Conservation (phyloP, 2,797 vertebrate species). For the Pitangus sulphuratus region DNA sequence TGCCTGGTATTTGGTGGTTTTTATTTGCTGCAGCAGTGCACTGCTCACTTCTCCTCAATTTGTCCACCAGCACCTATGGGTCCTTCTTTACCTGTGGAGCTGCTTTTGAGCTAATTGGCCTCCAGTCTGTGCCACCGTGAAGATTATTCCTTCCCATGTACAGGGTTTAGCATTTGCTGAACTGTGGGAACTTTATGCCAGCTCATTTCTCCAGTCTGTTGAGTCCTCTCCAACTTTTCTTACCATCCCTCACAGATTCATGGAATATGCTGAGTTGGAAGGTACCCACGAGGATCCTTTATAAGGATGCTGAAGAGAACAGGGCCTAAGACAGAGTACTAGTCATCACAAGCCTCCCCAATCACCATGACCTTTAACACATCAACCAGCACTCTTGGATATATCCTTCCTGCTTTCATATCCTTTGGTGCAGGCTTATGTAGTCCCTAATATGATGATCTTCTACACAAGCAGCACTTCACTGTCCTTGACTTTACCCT, state of each 20-base stretch:
- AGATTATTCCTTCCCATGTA: not conserved
- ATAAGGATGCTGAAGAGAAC: not conserved
- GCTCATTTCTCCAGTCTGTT: not conserved
- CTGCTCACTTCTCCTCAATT: not conserved
- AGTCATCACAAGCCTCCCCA: not conserved
- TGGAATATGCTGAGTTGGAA: not conserved
- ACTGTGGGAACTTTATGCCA: not conserved
- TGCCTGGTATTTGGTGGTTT: not conserved
- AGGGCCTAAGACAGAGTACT: not conserved
- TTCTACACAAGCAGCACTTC: not conserved
- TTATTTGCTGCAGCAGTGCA: not conserved
- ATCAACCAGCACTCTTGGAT: not conserved
- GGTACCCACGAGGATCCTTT: not conserved
- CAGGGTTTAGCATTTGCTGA: not conserved
- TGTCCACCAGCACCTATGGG: not conserved
- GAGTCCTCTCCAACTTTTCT: not conserved
- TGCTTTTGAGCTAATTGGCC: not conserved
- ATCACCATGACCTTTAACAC: not conserved
- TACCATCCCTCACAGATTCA: not conserved
- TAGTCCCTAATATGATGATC: not conserved
- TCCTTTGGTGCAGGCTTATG: not conserved
- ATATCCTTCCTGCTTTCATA: not conserved
- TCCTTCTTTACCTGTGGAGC: not conserved
- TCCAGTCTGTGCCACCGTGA: rapidly evolving
- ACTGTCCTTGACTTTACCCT: not conserved